Percentiles rank a stretch among this genome's conserved stretches.
Conservation (phyloP, 2,797 vertebrate species). For the Crossoptilon crossoptilon region DNA sequence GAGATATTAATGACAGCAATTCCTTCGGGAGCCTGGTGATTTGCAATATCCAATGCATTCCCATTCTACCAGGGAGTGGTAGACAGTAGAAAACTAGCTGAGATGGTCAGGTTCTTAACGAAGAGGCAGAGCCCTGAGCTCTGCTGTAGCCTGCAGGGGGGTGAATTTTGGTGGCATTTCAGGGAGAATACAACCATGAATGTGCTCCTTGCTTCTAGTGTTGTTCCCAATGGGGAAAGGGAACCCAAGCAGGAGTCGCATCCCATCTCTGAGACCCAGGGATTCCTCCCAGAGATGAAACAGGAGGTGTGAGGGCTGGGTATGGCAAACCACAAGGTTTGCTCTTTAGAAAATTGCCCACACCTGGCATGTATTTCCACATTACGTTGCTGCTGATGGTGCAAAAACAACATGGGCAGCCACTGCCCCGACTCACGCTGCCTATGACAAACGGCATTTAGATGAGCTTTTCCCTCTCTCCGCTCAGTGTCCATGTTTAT, state of each 20-base stretch:
- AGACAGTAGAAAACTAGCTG: background rate
- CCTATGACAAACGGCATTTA: background rate
- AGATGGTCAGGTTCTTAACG: background rate
- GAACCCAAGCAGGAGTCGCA: background rate
- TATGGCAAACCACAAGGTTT: background rate
- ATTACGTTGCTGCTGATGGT: background rate
- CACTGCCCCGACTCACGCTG: rapidly evolving
- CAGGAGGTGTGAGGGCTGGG: rapidly evolving
- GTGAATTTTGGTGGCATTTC: rapidly evolving
- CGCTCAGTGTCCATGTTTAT: background rate
- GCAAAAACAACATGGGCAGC: background rate
- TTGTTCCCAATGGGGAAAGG: background rate
- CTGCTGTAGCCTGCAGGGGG: background rate
- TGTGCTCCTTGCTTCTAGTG: rapidly evolving
- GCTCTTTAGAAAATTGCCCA: background rate
- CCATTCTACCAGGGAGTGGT: background rate
- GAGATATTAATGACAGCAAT: conserved; percentile 34
- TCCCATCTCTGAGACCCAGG: background rate
- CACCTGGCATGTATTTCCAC: background rate
- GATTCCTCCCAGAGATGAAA: background rate
- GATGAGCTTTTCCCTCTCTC: background rate
- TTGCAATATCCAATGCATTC: conserved; percentile 39
- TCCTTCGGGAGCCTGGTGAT: background rate
- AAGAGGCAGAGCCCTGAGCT: background rate
- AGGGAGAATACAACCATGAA: rapidly evolving